Evolutionary conservation across 2,797 vertebrate species (phyloP).

Genomic region (Gorsachius magnificus): DNA sequence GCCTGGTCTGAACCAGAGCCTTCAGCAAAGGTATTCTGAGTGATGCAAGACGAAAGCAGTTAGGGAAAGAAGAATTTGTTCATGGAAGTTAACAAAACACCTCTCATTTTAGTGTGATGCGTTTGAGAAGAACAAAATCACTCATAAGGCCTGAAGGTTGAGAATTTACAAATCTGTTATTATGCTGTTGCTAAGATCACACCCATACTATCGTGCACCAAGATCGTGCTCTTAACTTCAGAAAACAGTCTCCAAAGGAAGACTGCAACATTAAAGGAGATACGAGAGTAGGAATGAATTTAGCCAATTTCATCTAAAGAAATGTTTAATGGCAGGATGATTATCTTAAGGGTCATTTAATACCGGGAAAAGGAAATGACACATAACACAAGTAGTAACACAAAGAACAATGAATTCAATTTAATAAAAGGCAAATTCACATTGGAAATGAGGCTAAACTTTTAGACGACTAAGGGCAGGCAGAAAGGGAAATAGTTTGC

Average conservation of each 20-base stretch:
- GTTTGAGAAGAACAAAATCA: not conserved
- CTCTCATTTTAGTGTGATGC: not conserved
- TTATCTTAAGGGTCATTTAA: conserved; percentile 57
- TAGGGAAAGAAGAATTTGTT: not conserved
- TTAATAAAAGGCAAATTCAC: conserved; percentile 59
- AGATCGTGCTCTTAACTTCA: not conserved
- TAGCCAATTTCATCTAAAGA: not conserved
- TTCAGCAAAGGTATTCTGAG: not conserved
- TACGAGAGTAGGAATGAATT: not conserved
- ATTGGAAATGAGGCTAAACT: conserved; percentile 46
- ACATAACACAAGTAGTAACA: conserved; percentile 25
- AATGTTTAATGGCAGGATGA: conserved; percentile 14
- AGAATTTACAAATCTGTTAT: not conserved
- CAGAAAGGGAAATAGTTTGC: not conserved
- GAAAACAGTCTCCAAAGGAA: not conserved
- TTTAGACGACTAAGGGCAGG: not conserved
- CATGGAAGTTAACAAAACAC: not conserved
- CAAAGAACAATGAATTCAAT: conserved; percentile 36
- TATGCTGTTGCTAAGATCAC: not conserved
- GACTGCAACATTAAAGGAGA: not conserved
- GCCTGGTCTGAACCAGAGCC: not conserved
- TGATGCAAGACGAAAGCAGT: not conserved
- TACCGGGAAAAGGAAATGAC: conserved; percentile 34
- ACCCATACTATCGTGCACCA: not conserved
- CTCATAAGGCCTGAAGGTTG: not conserved